Conservation (phyloP, 2,113 vertebrate species). For the Alces alces region DNA sequence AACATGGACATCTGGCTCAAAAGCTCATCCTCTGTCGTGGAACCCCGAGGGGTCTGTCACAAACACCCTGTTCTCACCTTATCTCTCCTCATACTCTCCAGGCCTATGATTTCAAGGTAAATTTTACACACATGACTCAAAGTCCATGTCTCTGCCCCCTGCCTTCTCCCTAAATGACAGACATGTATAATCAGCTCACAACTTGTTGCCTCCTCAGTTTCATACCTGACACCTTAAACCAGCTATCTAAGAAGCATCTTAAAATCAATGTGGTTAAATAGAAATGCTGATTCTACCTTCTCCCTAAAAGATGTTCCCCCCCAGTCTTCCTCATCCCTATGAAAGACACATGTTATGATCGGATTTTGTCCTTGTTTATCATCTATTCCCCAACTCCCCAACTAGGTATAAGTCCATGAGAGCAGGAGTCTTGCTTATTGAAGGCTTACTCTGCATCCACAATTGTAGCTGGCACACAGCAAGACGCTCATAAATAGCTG, state of each 20-base stretch:
- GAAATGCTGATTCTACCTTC: background rate
- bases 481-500: background rate
- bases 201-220: background rate
- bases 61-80: background rate
- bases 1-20: background rate
- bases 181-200: background rate
- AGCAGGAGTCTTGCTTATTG: background rate
- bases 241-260: background rate
- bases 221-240: background rate
- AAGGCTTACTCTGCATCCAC: background rate
- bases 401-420: background rate
- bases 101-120: background rate
- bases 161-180: background rate
- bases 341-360: background rate
- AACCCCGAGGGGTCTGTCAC: background rate
- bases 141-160: background rate
- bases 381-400: rapidly evolving
- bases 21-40: background rate
- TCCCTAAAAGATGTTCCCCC: background rate
- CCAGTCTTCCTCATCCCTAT: background rate
- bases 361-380: background rate
- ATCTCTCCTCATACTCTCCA: background rate
- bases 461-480: background rate
- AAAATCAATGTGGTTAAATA: background rate
- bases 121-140: background rate